Conservation (phyloP, 2,113 vertebrate genomes). For the Mus pahari region DNA sequence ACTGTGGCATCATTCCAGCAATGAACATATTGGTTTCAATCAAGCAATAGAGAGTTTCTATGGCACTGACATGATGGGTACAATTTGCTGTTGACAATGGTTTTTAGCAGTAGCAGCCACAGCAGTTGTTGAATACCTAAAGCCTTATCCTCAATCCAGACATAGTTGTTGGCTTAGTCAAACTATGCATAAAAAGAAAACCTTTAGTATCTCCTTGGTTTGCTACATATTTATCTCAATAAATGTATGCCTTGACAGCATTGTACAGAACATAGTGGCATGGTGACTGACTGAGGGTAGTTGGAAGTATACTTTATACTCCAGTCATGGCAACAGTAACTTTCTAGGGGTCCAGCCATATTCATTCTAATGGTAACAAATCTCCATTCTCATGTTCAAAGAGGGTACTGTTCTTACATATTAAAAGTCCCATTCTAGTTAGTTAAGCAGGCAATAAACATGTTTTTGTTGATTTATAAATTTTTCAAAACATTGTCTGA, state of each 20-base stretch:
- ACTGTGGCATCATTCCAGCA: neutral
- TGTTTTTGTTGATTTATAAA: neutral
- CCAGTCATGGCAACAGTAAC: neutral
- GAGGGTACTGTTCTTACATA: neutral
- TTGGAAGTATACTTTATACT: neutral
- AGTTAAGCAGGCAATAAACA: slow-evolving; percentile 27
- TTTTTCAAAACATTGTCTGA: slow-evolving; percentile 54
- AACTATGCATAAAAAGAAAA: neutral
- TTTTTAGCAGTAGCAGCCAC: neutral
- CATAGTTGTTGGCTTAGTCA: neutral
- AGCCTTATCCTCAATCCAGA: neutral
- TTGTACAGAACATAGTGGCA: neutral
- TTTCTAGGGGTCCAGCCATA: neutral
- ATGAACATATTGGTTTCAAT: neutral
- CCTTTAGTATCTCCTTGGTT: neutral
- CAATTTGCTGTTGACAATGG: neutral
- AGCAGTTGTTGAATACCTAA: neutral
- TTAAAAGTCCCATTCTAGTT: slow-evolving; percentile 51
- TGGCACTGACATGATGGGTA: neutral
- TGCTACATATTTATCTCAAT: neutral
- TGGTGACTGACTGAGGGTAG: neutral
- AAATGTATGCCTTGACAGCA: neutral
- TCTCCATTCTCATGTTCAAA: neutral
- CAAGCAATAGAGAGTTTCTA: neutral
- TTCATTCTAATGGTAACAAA: neutral